These are phyloP conservation scores for Drosophila biarmipes DNA, from an alignment of 1,140 invertebrate species.

Conservation along the genomic window DNA sequence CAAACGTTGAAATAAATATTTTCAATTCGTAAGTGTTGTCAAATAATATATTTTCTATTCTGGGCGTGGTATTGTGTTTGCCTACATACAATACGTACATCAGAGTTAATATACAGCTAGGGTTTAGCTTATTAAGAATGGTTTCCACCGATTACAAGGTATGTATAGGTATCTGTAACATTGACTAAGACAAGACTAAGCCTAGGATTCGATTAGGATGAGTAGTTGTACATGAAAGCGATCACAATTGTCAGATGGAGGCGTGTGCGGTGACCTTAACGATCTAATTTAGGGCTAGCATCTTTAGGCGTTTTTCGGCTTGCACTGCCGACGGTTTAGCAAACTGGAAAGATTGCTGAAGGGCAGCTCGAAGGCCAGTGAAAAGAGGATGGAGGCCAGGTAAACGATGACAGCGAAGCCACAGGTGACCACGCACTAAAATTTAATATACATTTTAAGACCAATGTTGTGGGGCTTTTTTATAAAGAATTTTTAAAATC, in stretches of 20 bases:
- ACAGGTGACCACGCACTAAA: slow-evolving; percentile 73
- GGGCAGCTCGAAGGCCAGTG: slow-evolving; percentile 79
- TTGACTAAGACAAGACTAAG: slow-evolving; percentile 55
- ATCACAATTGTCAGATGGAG: slow-evolving; percentile 76
- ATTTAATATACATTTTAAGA: neutral
- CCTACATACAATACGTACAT: slow-evolving; percentile 23
- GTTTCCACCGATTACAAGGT: slow-evolving; percentile 43
- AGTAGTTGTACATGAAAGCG: slow-evolving; percentile 70
- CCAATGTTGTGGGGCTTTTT: too few species aligned
- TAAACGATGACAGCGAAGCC: slow-evolving; percentile 83
- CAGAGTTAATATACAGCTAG: slow-evolving; percentile 9
- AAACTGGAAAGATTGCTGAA: slow-evolving; percentile 80
- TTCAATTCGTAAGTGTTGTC: neutral
- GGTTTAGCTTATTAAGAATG: slow-evolving; percentile 23
- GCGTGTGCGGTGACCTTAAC: slow-evolving; percentile 43
- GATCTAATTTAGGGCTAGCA: slow-evolving; percentile 51
- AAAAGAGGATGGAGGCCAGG: slow-evolving; percentile 76
- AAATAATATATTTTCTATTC: slow-evolving; percentile 19
- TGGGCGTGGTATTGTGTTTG: slow-evolving; percentile 2
- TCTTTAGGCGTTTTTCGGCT: slow-evolving; percentile 64
- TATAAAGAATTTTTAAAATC: too few species aligned
- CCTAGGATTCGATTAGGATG: slow-evolving; percentile 41
- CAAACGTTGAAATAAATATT: neutral
- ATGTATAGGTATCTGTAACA: slow-evolving; percentile 3
- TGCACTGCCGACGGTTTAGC: slow-evolving; percentile 47